Percentiles rank a stretch among this genome's conserved stretches.
These are phyloP conservation scores for Argyresthia goedartella DNA, from an alignment of 2,888 invertebrate species.

Conservation along the genomic window DNA sequence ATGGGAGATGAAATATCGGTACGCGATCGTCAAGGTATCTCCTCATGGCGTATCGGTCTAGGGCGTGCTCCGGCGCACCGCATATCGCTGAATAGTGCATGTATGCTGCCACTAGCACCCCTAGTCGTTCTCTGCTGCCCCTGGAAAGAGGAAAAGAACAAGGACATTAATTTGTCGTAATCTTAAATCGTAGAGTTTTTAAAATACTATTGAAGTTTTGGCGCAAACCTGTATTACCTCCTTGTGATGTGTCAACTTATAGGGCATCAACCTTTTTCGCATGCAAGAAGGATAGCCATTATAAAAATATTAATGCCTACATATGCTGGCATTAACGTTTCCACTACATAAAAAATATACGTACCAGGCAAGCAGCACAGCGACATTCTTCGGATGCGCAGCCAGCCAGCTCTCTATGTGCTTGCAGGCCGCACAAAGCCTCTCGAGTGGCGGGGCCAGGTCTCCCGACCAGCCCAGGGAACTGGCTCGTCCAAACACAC, in stretches of 20 bases:
- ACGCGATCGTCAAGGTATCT: constrained; percentile 81
- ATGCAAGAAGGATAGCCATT: too few relatives aligned
- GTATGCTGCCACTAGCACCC: constrained; percentile 91
- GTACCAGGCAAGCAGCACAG: constrained; percentile 89
- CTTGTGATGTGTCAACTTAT: too few relatives aligned
- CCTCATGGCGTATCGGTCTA: constrained; percentile 94
- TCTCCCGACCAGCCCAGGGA: constrained; percentile 89
- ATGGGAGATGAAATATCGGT: constrained; percentile 54
- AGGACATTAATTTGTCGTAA: too few relatives aligned
- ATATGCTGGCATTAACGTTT: too few relatives aligned
- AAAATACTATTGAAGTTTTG: too few relatives aligned
- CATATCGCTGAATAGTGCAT: constrained; percentile 96
- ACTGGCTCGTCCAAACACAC: constrained; percentile 76
- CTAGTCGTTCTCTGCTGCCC: constrained; percentile 87
- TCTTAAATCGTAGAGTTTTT: too few relatives aligned
- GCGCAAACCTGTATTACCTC: too few relatives aligned
- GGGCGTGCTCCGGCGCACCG: constrained; percentile 84
- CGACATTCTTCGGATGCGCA: constrained; percentile 85
- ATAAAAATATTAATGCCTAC: too few relatives aligned
- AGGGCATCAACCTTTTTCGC: too few relatives aligned
- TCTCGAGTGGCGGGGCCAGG: constrained; percentile 89
- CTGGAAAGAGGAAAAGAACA: constrained; percentile 47
- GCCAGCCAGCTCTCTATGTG: constrained; percentile 94
- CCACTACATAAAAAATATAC: too few relatives aligned
- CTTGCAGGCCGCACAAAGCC: constrained; percentile 92